Conservation (phyloP, 2,797 vertebrate species). For the Columba guinea region DNA sequence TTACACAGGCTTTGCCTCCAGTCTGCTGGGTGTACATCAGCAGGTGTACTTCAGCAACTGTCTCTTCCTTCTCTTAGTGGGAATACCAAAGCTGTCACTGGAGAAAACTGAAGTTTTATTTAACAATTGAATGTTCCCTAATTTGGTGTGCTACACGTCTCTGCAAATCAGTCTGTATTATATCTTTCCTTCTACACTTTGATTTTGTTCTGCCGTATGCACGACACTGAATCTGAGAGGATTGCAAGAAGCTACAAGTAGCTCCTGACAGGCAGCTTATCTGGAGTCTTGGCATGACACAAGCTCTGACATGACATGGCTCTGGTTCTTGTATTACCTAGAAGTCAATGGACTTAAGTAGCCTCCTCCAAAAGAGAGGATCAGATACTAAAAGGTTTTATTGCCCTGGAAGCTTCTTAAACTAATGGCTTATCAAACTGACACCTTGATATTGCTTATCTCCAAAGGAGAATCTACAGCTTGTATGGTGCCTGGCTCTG, state of each 20-base stretch:
- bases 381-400: background rate
- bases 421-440: background rate
- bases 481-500: background rate
- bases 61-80: background rate
- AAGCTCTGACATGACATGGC: no score
- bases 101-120: background rate
- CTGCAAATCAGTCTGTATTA: background rate
- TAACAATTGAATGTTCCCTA: background rate
- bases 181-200: background rate
- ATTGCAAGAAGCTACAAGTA: background rate
- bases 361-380: background rate
- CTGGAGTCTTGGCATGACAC: background rate
- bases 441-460: background rate
- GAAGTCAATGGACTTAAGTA: background rate
- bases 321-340: background rate
- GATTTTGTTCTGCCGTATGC: background rate
- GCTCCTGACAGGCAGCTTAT: background rate
- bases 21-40: background rate
- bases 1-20: background rate
- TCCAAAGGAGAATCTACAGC: background rate
- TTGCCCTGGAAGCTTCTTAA: background rate
- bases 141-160: background rate
- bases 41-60: background rate
- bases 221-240: background rate
- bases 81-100: background rate